Base-by-base conservation (phyloP, 2,797 vertebrate species). In the Poecilia velifera region DNA sequence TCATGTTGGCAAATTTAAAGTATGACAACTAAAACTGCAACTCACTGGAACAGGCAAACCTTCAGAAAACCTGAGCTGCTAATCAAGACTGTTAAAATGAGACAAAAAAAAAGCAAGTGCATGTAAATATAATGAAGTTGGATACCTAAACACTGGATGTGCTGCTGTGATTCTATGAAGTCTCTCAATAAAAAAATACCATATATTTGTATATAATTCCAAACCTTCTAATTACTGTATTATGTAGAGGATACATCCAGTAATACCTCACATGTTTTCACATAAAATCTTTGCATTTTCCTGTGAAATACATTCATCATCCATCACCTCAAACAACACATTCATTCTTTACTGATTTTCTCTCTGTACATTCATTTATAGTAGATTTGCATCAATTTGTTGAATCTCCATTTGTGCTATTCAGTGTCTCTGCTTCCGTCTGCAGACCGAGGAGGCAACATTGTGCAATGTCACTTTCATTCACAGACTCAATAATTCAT, bases 401-500 rank as follows among this genome's bases (percentile, higher is more conserved):
- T 82, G 3, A 49, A 74, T 68, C 16, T 28, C 43, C 1, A 4
- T 53, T 74, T 16, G 1, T 39, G 39, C 5, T 12, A 20, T 47
- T 80, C 2, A 77, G 62, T 57, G 47, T 47, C 76, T 73, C 20
- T 51, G 66, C 49, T 51, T 57, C 78, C 57, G 64, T 77, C 76
- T 73, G 74, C 73, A 46, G 76, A 81, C 73, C 76, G 76, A 82
- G 83, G 84, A 81, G 66, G 57, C 57, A 4, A 34, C 45, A 41
- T 13, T 3, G 46, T 12, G 1, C 39, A 6, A 3, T 4, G 6
- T 78, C 46, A 72, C 79, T 64, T 84, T 71, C 45, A 68, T 82
- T 78, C 68, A 53, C 74, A 64, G 55, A 7, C 82, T 89, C 84
- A 89, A 90, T 89, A 84, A 90, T 89, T 89, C 57, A 92, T 90